Evolutionary conservation across 2,113 vertebrate genomes (phyloP), one percentile per base, ranked within the genome.

Genomic region (Ifrita kowaldi): DNA sequence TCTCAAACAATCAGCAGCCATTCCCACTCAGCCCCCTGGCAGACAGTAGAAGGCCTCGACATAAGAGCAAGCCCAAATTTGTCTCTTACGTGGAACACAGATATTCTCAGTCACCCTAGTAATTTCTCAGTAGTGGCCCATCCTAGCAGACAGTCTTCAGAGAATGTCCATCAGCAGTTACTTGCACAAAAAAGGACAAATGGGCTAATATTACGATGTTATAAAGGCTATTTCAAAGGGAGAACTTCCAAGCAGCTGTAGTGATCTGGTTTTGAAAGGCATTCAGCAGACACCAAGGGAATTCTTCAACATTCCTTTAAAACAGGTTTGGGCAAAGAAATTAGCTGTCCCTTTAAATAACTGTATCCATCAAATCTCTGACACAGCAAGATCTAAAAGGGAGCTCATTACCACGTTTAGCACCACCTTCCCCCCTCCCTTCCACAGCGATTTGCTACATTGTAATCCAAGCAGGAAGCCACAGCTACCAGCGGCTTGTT

Each of bases 41-140:
- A 73, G 71, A 44, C 3, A 59, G 27, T 26, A 88, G 39, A 53
- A 74, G 12, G 13, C 11, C 30, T 67, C 11, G 16, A 82, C 49
- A 55, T 32, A 79, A 64, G 64, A 33, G 18, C 11, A n/a, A 67
- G 11, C 13, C 27, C 41, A 88, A 55, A 73, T 49, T 53, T 16
- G 6, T 32, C 20, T 60, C 19, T 77, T 22, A 53, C 1, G 0
- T 6, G 74, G 57, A 46, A 69, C 8, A 46, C 1, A 3, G 28
- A 41, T 65, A 68, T 24, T 85, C 30, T 69, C 32, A 13, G 27
- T 22, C 56, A 83, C 10, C 10, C 5, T 13, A 23, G 3, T 19
- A 8, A 57, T 23, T 59, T 71, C 42, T 83, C 71, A 90, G 7
- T 23, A 49, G 32, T 7, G 13, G 18, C 23, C 32, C 20, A 46